phyloP scores from a whole-genome alignment of 2,797 vertebrate species.

The Acanthurus leucopareius region DNA sequence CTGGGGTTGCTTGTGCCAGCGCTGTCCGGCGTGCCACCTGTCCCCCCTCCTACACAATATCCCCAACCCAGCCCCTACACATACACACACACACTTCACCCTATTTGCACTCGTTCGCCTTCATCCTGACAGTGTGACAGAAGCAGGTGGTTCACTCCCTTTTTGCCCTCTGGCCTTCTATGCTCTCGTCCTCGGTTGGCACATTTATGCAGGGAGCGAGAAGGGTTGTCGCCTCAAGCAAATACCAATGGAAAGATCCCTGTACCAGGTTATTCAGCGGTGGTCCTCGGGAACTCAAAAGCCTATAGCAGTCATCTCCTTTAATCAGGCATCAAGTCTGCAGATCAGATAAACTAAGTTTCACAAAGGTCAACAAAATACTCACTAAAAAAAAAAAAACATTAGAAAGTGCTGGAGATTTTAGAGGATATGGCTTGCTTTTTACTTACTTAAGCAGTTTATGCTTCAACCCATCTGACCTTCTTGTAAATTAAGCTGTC shows the following conservation, averaged over 20 bases:
- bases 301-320: constrained; percentile 37
- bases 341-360: constrained; percentile 51
- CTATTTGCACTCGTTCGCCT: constrained; percentile 77
- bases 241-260: constrained; percentile 70
- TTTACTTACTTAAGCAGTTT: constrained; percentile 22
- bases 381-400: background rate
- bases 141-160: constrained; percentile 86
- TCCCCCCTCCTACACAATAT: constrained; percentile 76
- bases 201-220: constrained; percentile 79
- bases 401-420: constrained; percentile 16
- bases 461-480: constrained; percentile 18
- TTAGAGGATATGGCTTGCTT: constrained; percentile 25
- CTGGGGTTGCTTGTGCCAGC: constrained; percentile 80
- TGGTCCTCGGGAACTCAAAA: constrained; percentile 43
- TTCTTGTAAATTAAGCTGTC: constrained; percentile 31
- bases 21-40: constrained; percentile 82
- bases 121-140: constrained; percentile 86
- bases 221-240: constrained; percentile 76
- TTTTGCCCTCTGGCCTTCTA: constrained; percentile 85
- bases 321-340: constrained; percentile 54
- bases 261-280: constrained; percentile 57
- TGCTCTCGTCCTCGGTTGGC: constrained; percentile 77
- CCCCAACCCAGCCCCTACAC: constrained; percentile 56
- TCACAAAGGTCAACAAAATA: constrained; percentile 44
- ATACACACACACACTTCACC: constrained; percentile 67